Percentiles rank a stretch among this genome's conserved stretches.
These are phyloP conservation scores for Limnephilus auricula DNA, from an alignment of 2,888 invertebrate genomes.

Conservation along the genomic window DNA sequence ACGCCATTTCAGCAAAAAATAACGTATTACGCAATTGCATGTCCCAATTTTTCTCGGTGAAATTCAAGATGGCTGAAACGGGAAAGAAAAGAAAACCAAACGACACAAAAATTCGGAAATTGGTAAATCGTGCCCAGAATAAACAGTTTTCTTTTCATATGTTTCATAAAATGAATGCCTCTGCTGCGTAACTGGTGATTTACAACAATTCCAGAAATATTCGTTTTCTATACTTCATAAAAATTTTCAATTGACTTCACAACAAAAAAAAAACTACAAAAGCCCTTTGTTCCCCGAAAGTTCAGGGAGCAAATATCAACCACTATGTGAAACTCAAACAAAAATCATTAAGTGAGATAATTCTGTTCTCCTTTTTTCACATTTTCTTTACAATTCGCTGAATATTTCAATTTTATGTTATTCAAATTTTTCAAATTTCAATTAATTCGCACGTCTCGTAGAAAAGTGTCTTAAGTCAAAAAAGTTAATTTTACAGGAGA, in stretches of 20 bases:
- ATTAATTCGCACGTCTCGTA: too few relatives aligned
- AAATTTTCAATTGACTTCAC: slow-evolving; percentile 34
- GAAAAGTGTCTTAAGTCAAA: too few relatives aligned
- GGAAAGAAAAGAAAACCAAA: slow-evolving; percentile 35
- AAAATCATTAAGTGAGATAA: neutral
- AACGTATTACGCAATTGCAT: slow-evolving; percentile 13
- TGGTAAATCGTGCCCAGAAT: slow-evolving; percentile 57
- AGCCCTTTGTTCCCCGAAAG: slow-evolving; percentile 26
- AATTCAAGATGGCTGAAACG: slow-evolving; percentile 28
- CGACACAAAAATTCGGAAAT: slow-evolving; percentile 56
- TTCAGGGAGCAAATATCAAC: slow-evolving; percentile 7
- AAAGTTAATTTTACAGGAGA: too few relatives aligned
- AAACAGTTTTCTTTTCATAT: slow-evolving; percentile 15
- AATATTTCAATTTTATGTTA: neutral
- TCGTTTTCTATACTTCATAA: slow-evolving; percentile 1
- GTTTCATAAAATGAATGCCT: slow-evolving; percentile 39
- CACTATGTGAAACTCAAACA: neutral
- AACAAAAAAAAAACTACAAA: neutral
- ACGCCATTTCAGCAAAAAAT: neutral
- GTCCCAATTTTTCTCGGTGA: slow-evolving; percentile 13
- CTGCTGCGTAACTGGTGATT: slow-evolving; percentile 28
- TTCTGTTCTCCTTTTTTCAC: neutral
- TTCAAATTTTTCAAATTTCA: too few relatives aligned
- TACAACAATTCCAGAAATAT: slow-evolving; percentile 40
- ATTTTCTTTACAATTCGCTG: neutral